These are phyloP conservation scores for Acanthornis magna DNA, from an alignment of 2,797 vertebrate genomes.

Conservation along the genomic window DNA sequence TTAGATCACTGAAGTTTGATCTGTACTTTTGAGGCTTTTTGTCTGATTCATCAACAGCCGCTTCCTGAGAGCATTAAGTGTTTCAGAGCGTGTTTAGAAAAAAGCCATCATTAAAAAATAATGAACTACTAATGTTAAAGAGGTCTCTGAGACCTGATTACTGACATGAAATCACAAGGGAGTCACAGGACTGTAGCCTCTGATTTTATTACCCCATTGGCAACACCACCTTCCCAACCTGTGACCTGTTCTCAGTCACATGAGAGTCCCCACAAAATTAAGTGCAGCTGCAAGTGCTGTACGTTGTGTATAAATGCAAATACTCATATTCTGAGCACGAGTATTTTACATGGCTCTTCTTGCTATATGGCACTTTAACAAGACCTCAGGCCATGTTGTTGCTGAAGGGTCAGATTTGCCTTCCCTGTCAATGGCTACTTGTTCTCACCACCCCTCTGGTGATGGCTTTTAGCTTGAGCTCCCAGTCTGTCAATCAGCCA, in stretches of 20 bases:
- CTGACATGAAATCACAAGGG: constrained; percentile 27
- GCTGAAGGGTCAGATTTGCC: background rate
- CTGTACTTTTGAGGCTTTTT: background rate
- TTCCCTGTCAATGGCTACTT: background rate
- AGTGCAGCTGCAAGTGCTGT: background rate
- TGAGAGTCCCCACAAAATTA: background rate
- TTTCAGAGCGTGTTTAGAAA: background rate
- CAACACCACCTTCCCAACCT: background rate
- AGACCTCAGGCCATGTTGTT: background rate
- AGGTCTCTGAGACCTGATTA: background rate
- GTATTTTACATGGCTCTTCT: background rate
- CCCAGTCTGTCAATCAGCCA: background rate
- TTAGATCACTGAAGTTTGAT: background rate
- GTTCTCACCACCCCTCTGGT: background rate
- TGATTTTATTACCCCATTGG: constrained; percentile 1
- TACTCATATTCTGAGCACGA: background rate
- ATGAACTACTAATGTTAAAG: background rate
- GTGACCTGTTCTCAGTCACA: background rate
- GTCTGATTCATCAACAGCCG: background rate
- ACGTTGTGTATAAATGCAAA: background rate
- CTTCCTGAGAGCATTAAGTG: background rate
- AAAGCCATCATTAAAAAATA: constrained; percentile 20
- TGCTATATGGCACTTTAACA: background rate
- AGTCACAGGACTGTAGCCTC: background rate
- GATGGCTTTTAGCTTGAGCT: background rate